These are phyloP conservation scores for Patiria pectinifera DNA, from an alignment of 53 echinoderm and acorn worm species.

Conservation along the genomic window DNA sequence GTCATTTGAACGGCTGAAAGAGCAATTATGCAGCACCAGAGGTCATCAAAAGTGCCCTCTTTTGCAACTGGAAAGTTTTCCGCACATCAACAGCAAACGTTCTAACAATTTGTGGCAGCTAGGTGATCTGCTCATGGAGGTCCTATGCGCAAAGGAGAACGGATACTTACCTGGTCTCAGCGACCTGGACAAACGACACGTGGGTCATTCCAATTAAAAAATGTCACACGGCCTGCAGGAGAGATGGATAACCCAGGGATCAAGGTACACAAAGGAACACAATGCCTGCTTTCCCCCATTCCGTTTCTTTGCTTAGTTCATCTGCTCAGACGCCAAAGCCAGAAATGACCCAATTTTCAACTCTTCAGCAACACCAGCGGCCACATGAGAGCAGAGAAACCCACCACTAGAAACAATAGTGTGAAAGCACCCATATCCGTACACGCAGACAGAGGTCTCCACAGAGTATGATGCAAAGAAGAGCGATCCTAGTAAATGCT, in stretches of 20 bases:
- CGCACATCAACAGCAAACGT: no score
- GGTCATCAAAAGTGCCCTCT: no score
- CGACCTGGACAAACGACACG: no score
- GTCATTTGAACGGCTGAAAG: no score
- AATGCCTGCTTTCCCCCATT: no score
- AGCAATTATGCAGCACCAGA: no score
- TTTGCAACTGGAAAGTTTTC: no score
- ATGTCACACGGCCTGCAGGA: no score
- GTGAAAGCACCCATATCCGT: background rate
- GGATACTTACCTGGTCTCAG: constrained; percentile 39
- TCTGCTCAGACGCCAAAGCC: background rate
- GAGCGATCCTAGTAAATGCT: background rate
- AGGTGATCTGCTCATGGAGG: constrained; percentile 51
- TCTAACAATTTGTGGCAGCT: constrained; percentile 44
- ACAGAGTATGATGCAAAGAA: background rate
- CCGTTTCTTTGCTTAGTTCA: no score
- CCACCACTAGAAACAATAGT: background rate
- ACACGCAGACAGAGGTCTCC: background rate
- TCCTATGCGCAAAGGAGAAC: constrained; percentile 40
- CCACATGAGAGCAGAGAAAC: background rate
- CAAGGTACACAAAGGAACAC: no score
- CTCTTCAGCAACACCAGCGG: background rate
- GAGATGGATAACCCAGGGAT: no score
- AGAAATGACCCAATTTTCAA: background rate
- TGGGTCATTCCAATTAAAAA: no score